phyloP scores from a whole-genome alignment of 2,113 vertebrate species.

The Motacilla tschutschensis region DNA sequence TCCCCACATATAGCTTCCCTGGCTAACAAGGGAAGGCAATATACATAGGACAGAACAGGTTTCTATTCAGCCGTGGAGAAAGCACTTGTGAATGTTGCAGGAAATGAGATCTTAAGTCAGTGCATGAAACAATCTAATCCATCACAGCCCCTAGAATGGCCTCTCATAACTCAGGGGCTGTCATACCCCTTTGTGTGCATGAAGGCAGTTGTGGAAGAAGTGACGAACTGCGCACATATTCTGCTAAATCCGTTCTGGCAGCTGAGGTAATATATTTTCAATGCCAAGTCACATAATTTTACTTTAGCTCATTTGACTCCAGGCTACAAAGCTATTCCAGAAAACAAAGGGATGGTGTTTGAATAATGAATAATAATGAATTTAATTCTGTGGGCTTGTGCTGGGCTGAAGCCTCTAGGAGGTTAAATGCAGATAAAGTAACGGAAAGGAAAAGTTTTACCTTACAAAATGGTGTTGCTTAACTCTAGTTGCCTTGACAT shows the following conservation, averaged over 20 bases:
- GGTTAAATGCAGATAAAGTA: conserved; percentile 59
- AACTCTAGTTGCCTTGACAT: not conserved
- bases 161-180: conserved; percentile 80
- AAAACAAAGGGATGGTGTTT: conserved; percentile 77
- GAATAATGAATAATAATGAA: conserved; percentile 81
- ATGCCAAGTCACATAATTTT: conserved; percentile 84
- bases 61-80: conserved; percentile 72
- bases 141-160: conserved; percentile 78
- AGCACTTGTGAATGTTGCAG: conserved; percentile 81
- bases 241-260: conserved; percentile 82
- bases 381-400: conserved; percentile 66
- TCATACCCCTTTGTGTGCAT: conserved; percentile 68
- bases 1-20: not conserved
- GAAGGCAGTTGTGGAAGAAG: conserved; percentile 74
- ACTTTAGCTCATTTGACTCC: conserved; percentile 82
- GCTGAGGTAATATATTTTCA: conserved; percentile 79
- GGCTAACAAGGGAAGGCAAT: conserved; percentile 41
- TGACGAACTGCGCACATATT: conserved; percentile 74
- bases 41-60: conserved; percentile 40
- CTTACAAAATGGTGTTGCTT: conserved; percentile 2
- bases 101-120: conserved; percentile 85
- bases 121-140: conserved; percentile 84
- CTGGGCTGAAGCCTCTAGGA: conserved; percentile 58
- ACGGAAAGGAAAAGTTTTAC: conserved; percentile 60
- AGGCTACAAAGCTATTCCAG: conserved; percentile 79